phyloP scores from a whole-genome alignment of 1,140 invertebrate genomes.

The Myzus persicae region DNA sequence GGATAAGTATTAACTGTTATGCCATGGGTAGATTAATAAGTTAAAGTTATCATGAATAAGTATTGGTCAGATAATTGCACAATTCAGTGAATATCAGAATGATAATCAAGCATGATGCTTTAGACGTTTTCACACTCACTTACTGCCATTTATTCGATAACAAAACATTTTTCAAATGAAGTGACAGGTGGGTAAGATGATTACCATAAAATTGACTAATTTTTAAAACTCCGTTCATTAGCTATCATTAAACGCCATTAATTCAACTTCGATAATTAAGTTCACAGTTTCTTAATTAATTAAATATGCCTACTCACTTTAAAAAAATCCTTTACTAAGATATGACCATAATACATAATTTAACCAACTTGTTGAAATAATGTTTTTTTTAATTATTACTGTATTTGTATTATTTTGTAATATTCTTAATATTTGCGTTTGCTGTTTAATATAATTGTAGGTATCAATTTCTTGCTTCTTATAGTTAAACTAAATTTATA shows the following conservation, averaged over 20 bases:
- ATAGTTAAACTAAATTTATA: too few relatives aligned
- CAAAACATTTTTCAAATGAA: not conserved
- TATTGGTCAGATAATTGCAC: not conserved
- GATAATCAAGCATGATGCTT: too few relatives aligned
- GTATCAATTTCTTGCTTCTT: too few relatives aligned
- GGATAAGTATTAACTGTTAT: not conserved
- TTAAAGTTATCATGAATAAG: not conserved
- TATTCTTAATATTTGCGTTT: not conserved
- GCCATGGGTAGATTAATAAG: not conserved
- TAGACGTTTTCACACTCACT: not conserved
- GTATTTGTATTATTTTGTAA: too few relatives aligned
- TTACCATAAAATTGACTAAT: not conserved
- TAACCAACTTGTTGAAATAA: not conserved
- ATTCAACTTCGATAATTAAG: not conserved
- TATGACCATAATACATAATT: not conserved
- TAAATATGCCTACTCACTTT: not conserved
- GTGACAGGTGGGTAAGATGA: not conserved
- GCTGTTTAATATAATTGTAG: not conserved
- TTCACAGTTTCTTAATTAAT: not conserved
- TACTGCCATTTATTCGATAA: not conserved
- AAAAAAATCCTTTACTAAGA: not conserved
- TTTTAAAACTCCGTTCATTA: not conserved
- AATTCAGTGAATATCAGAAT: not conserved
- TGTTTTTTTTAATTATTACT: not conserved
- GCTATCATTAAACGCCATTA: not conserved